These are phyloP conservation scores for Myanophis thanlyinensis DNA, from an alignment of 2,113 vertebrate genomes.

Conservation along the genomic window DNA sequence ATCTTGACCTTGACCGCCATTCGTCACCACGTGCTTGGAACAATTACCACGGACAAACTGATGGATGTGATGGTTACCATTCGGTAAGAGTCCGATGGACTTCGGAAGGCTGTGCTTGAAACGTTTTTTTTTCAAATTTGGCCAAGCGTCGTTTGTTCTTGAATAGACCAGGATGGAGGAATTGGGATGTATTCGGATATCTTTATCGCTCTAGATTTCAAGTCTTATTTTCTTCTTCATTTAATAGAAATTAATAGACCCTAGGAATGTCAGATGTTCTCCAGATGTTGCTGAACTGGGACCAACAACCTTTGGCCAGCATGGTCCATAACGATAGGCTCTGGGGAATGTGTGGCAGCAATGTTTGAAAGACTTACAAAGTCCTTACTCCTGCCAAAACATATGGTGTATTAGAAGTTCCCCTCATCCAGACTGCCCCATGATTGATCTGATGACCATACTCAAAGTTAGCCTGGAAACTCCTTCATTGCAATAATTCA, in stretches of 20 bases:
- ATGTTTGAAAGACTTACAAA: background rate
- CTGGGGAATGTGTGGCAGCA: background rate
- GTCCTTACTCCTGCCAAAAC: background rate
- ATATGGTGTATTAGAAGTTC: background rate
- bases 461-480: background rate
- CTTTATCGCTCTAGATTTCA: background rate
- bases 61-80: constrained; percentile 94
- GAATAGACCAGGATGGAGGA: background rate
- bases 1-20: constrained; percentile 94
- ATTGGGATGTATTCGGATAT: background rate
- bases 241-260: background rate
- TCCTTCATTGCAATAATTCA: background rate
- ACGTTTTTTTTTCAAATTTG: background rate
- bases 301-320: background rate
- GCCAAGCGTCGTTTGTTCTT: background rate
- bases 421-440: background rate
- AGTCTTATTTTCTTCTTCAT: background rate
- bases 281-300: background rate
- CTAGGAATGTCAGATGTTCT: background rate
- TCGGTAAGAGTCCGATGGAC: constrained; percentile 77
- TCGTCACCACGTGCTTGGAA: constrained; percentile 92
- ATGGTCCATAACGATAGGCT: background rate
- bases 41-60: constrained; percentile 91
- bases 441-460: background rate
- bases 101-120: background rate